Evolutionary conservation across 2,888 invertebrate species (phyloP).

Genomic region (Pristionchus maxplancki): DNA sequence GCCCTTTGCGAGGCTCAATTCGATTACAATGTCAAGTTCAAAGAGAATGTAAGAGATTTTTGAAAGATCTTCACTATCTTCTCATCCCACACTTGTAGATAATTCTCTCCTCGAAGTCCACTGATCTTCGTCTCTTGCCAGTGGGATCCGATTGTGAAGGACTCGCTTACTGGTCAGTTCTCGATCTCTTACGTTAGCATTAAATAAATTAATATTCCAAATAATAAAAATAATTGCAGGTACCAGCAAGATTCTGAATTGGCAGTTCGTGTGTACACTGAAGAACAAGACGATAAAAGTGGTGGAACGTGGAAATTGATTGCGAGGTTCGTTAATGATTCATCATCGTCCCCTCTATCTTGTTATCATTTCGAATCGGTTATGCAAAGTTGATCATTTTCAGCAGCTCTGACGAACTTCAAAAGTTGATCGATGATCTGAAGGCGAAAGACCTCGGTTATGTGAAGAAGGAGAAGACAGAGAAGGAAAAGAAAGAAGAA

Average conservation of each 20-base stretch:
- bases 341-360: too few species aligned
- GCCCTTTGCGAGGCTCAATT: slow-evolving; percentile 84
- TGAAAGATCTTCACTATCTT: too few species aligned
- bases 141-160: slow-evolving; percentile 93
- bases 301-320: slow-evolving; percentile 75
- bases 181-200: background rate
- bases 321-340: slow-evolving; percentile 61
- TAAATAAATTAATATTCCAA: background rate
- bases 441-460: slow-evolving; percentile 65
- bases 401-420: slow-evolving; percentile 87
- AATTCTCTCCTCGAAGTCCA: slow-evolving; percentile 85
- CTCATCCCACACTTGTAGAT: slow-evolving; percentile 80
- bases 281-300: slow-evolving; percentile 89
- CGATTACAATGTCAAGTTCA: slow-evolving; percentile 93
- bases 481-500: slow-evolving; percentile 58
- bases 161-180: slow-evolving; percentile 86
- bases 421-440: slow-evolving; percentile 84
- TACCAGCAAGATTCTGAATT: slow-evolving; percentile 80
- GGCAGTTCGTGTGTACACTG: slow-evolving; percentile 92
- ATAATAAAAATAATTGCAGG: background rate
- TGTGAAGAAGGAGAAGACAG: slow-evolving; percentile 65
- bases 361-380: too few species aligned
- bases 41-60: slow-evolving; percentile 80
- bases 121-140: slow-evolving; percentile 89
- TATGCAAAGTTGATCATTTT: background rate